Evolutionary conservation across 2,888 invertebrate species (phyloP), one percentile per base, ranked within the genome.

Genomic region (Rhingia rostrata): DNA sequence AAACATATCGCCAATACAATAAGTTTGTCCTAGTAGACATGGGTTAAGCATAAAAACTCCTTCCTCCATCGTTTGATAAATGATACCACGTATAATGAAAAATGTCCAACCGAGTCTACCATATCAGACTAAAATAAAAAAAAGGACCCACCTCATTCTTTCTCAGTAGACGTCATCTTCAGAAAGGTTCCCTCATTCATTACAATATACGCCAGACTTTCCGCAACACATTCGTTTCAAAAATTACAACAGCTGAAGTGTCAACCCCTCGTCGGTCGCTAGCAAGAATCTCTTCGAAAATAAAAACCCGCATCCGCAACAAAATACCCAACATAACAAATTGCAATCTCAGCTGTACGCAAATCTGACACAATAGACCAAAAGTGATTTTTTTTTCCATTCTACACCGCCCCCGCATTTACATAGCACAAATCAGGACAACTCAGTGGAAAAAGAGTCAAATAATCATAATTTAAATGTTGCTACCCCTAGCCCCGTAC

Each of bases 381-480:
- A 58, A 58, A 49, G 58, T 35, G 33, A 33, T 6, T 14, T 53
- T 37, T 43, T n/a, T 66, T 6, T 33, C 32, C 32, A 10, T 10
- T 35, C 49, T 41, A 14, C 22, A 6, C 35, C 6, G 22, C 10
- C 49, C 22, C 0, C 9, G 4, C 22, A 49, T 30, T 7, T 33
- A 12, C 39, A 35, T 6, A 64, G 49, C 45, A 66, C 32, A 43
- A 82, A 64, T 77, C 60, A 61, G 72, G 30, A 72, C 78, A 73
- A 61, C 51, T 56, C 58, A 66, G 35, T 66, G 49, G 70, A 73
- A 73, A 67, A 72, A 37, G 45, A 83, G 79, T 73, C 73, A 79
- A 70, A 84, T 79, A 79, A 84, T 84, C 79, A 84, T 84, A 84
- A 84, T 84, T 84, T 84, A 74, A 84, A 79, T 79, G 79, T 66